Evolutionary conservation across 2,113 vertebrate genomes (phyloP).

Genomic region (Petaurus breviceps): DNA sequence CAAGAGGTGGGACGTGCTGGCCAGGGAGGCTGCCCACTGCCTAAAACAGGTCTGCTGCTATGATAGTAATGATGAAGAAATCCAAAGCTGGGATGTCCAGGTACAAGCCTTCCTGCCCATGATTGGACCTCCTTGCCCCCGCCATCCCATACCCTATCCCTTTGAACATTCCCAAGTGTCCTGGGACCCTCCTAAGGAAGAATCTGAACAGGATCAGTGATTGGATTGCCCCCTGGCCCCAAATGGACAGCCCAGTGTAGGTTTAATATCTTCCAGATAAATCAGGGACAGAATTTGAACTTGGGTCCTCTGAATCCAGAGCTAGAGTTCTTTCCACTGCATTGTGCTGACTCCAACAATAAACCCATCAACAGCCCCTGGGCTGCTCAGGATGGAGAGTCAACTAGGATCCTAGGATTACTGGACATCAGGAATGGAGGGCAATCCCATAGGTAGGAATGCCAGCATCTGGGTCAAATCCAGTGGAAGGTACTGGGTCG

Average conservation of each 20-base stretch:
- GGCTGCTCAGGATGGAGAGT: too few relatives aligned
- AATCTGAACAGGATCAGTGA: neutral
- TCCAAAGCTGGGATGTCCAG: conserved; percentile 50
- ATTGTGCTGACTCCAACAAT: neutral
- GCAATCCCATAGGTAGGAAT: too few relatives aligned
- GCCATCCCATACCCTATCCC: neutral
- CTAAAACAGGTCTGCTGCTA: conserved; percentile 29
- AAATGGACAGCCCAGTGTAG: neutral
- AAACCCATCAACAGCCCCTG: neutral
- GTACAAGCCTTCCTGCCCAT: neutral
- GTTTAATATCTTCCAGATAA: neutral
- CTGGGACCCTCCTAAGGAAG: neutral
- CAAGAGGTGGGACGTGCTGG: conserved; percentile 66
- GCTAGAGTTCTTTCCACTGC: neutral
- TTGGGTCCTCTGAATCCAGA: neutral
- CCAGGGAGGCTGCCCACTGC: conserved; percentile 43
- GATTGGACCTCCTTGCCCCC: neutral
- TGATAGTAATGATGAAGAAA: neutral
- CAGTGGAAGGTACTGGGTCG: too few relatives aligned
- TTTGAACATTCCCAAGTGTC: neutral
- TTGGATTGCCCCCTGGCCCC: neutral
- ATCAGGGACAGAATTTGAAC: neutral
- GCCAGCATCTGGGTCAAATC: too few relatives aligned
- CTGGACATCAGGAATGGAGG: too few relatives aligned
- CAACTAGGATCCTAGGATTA: too few relatives aligned